Evolutionary conservation across 1,140 invertebrate species (phyloP).

Genomic region (Antheraea mylitta): DNA sequence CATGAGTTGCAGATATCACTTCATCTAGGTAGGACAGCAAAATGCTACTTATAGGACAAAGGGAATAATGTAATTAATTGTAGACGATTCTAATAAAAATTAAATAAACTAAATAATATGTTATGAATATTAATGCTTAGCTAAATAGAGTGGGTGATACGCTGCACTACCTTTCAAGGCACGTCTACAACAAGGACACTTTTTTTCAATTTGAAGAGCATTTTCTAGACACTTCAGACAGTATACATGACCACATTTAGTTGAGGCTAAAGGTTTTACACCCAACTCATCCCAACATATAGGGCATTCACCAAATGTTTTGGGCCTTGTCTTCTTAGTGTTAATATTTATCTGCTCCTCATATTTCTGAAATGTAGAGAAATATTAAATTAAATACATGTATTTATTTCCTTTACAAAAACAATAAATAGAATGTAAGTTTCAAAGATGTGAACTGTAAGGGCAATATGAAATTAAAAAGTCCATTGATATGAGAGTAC

Average conservation of each 20-base stretch:
- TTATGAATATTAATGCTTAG: constrained; percentile 12
- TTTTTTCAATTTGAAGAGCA: constrained; percentile 38
- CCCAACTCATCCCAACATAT: constrained; percentile 59
- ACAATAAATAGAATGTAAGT: too few relatives aligned
- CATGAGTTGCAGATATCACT: too few relatives aligned
- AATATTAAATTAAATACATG: too few relatives aligned
- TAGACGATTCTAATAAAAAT: too few relatives aligned
- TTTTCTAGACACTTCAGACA: constrained; percentile 46
- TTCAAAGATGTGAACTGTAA: too few relatives aligned
- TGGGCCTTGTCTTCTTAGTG: background rate
- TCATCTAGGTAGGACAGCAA: too few relatives aligned
- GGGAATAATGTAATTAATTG: too few relatives aligned
- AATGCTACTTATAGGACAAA: too few relatives aligned
- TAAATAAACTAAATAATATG: too few relatives aligned
- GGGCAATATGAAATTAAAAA: too few relatives aligned
- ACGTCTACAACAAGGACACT: constrained; percentile 51
- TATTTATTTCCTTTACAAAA: too few relatives aligned
- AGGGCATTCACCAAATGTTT: constrained; percentile 43
- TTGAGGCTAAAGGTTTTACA: constrained; percentile 50
- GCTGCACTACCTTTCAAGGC: constrained; percentile 38
- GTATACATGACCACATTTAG: constrained; percentile 65
- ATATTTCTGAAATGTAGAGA: background rate
- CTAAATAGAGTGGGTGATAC: constrained; percentile 55
- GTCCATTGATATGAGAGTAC: too few relatives aligned
- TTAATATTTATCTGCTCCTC: background rate